A percentile compares a stretch with the other conserved stretches of the same genome.
phyloP scores from a whole-genome alignment of 2,113 vertebrate genomes.

The Bagarius yarrelli region DNA sequence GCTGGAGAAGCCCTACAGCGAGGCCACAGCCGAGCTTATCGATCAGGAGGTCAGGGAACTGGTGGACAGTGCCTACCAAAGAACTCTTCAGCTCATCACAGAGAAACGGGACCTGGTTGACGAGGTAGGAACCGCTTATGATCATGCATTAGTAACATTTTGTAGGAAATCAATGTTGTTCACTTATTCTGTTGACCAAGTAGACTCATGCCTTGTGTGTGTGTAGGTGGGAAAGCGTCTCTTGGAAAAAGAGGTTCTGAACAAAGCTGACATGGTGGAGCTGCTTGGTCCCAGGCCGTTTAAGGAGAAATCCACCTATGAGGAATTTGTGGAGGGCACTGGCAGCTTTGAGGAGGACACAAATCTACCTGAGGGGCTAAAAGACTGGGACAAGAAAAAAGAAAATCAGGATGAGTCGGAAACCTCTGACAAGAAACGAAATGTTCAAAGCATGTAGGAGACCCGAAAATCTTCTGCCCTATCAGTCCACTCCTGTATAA shows the following conservation, averaged over 20 bases:
- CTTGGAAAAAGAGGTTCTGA: conserved; percentile 69
- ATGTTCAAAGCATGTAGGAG: conserved; percentile 41
- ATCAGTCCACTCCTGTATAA: neutral
- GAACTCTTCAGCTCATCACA: conserved; percentile 66
- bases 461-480: neutral
- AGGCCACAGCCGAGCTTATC: conserved; percentile 70
- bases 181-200: neutral
- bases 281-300: conserved; percentile 65
- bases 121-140: conserved; percentile 48
- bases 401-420: conserved; percentile 38
- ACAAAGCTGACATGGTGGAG: conserved; percentile 66
- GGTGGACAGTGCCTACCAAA: conserved; percentile 60
- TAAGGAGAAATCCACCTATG: conserved; percentile 62
- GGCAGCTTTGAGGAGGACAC: conserved; percentile 70
- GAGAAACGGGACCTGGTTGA: conserved; percentile 59
- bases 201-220: neutral
- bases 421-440: conserved; percentile 36
- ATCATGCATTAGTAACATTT: neutral
- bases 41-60: conserved; percentile 76
- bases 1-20: conserved; percentile 65
- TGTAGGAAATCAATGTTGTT: neutral
- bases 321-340: conserved; percentile 68
- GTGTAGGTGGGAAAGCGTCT: conserved; percentile 64
- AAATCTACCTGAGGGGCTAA: conserved; percentile 63
- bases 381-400: conserved; percentile 62